phyloP scores from a whole-genome alignment of 2,113 vertebrate genomes.

The Psettodes erumei region DNA sequence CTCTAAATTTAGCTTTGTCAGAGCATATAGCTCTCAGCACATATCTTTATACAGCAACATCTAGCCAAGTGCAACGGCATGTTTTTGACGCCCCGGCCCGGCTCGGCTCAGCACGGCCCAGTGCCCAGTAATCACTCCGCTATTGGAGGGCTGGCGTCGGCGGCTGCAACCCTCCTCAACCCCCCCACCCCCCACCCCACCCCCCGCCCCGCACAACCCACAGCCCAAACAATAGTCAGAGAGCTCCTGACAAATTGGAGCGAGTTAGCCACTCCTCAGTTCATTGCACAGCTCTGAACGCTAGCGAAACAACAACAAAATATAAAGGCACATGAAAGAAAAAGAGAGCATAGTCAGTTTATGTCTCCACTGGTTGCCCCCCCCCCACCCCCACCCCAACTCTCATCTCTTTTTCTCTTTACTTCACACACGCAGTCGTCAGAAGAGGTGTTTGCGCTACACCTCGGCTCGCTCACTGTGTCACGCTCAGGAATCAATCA shows the following conservation, averaged over 20 bases:
- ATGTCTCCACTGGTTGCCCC: constrained; percentile 47
- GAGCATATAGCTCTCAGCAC: constrained; percentile 42
- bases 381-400: constrained; percentile 44
- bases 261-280: constrained; percentile 78
- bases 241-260: constrained; percentile 80
- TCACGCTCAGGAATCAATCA: constrained; percentile 77
- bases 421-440: constrained; percentile 38
- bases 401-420: constrained; percentile 17
- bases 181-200: no score
- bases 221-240: constrained; percentile 70
- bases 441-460: constrained; percentile 59
- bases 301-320: constrained; percentile 71
- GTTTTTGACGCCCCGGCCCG: constrained; percentile 66
- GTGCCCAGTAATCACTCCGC: constrained; percentile 74
- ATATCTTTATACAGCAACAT: constrained; percentile 55
- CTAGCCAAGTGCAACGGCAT: constrained; percentile 61
- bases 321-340: constrained; percentile 65
- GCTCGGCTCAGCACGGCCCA: constrained; percentile 68
- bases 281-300: constrained; percentile 76
- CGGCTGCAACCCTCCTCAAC: constrained; percentile 56
- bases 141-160: constrained; percentile 68
- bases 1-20: constrained; percentile 26
- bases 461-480: constrained; percentile 46
- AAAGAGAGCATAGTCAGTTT: constrained; percentile 52
- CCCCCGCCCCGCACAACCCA: no score